phyloP scores from a whole-genome alignment of 2,113 vertebrate genomes.

The Anser brachyrhynchus region DNA sequence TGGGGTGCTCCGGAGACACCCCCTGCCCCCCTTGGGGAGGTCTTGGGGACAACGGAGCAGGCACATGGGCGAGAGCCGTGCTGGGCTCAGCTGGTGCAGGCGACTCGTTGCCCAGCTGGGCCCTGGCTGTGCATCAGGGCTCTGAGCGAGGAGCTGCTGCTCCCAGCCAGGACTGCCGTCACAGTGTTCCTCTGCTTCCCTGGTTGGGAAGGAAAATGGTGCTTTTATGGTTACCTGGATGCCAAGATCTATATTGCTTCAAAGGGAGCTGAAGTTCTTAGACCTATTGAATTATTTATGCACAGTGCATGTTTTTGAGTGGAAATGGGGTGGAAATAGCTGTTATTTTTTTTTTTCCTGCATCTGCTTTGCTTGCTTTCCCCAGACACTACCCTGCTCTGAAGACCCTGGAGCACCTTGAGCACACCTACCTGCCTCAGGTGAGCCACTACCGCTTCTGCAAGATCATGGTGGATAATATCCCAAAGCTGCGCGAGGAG shows the following conservation, averaged over 20 bases:
- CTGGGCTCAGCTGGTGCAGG: not conserved
- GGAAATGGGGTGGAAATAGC: slow-evolving; percentile 28
- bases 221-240: not conserved
- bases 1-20: too few species aligned
- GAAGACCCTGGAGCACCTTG: slow-evolving; percentile 93
- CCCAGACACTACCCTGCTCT: slow-evolving; percentile 93
- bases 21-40: not conserved
- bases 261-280: not conserved
- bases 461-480: slow-evolving; percentile 92
- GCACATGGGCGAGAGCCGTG: not conserved
- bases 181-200: not conserved
- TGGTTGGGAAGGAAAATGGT: not conserved
- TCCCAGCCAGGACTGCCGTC: not conserved
- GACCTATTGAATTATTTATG: not conserved
- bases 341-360: not conserved
- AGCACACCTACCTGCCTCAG: slow-evolving; percentile 88
- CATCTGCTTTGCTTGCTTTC: not conserved
- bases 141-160: not conserved
- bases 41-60: not conserved
- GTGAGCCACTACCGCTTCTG: slow-evolving; percentile 96
- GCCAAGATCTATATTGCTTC: not conserved
- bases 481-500: slow-evolving; percentile 87
- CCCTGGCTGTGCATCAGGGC: not conserved
- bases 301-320: not conserved
- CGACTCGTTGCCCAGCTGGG: not conserved